Base-by-base conservation (phyloP, 2,888 invertebrate species). In the Doris montereyensis region DNA sequence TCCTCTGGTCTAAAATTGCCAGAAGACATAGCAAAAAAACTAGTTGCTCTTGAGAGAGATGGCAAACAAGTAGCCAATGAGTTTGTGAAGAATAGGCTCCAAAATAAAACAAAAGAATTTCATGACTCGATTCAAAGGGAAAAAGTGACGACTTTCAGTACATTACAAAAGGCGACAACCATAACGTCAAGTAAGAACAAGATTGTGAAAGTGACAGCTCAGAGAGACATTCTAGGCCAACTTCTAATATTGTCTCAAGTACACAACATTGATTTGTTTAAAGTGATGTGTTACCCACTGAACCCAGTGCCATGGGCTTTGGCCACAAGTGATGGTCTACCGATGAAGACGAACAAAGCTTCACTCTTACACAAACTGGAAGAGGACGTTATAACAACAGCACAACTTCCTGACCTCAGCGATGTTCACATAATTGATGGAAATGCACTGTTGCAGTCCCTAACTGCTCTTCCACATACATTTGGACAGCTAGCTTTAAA, bases 241-340 rank as follows among this genome's bases (percentile, higher is more conserved):
- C 34, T 81, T 8, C 58, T 81, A 0, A 1, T 83, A 0, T 60
- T 84, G 0, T 35, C 79, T 13, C 28, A 70, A 2, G 41, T 81
- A 67, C 24, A 84, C 76, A 68, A 82, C 24, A 77, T 84, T 60
- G 73, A 76, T n/a, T 76, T 83, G 13, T 73, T 81, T 28, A 8
- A 32, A 4, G 80, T 79, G 10, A 52, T 84, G 21, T 75, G 0
- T 83, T 52, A n/a, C 58, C 83, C 82, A 0, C 73, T 82, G 1
- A 77, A 78, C 0, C 79, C 82, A 21, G 82, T 83, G 24, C 81
- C 81, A 2, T 81, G 77, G 80, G 30, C 82, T 21, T 41, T 84
- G 5, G 83, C 84, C 2, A 82, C 81, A 17, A 77, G 81, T 13
- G 83, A 84, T 75, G 84, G 82, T 4, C 65, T 77, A 62, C 82